Percentiles rank a stretch among this genome's conserved stretches.
These are phyloP conservation scores for Zelleria hepariella DNA, from an alignment of 2,888 invertebrate genomes.

Conservation along the genomic window DNA sequence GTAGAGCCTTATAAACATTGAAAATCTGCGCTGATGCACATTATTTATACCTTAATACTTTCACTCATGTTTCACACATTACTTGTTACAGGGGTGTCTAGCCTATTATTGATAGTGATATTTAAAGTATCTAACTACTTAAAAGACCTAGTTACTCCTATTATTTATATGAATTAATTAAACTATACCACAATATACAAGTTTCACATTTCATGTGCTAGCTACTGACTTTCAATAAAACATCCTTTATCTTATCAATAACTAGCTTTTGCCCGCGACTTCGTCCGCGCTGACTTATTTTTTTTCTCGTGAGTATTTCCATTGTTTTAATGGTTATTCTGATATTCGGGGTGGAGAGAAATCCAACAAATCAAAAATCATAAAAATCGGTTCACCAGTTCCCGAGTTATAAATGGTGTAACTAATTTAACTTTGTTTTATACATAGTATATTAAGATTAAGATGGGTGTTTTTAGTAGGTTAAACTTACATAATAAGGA, in stretches of 20 bases:
- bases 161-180: no score
- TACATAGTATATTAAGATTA: not conserved
- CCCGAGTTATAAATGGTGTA: no score
- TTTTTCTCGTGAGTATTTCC: not conserved
- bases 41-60: not conserved
- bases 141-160: no score
- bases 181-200: not conserved
- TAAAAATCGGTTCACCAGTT: no score
- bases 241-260: not conserved
- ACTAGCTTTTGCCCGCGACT: no score
- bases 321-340: not conserved
- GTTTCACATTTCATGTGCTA: not conserved
- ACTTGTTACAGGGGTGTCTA: not conserved
- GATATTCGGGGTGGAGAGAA: no score
- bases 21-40: not conserved
- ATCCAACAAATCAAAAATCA: no score
- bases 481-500: slow-evolving; percentile 87
- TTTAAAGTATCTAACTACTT: no score
- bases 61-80: slow-evolving; percentile 4
- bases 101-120: not conserved
- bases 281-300: no score
- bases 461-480: not conserved
- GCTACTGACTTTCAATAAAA: not conserved
- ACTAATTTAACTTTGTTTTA: not conserved
- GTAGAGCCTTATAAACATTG: slow-evolving; percentile 10